Evolutionary conservation across 1,140 invertebrate genomes (phyloP).

Genomic region (Drosophila sturtevanti): DNA sequence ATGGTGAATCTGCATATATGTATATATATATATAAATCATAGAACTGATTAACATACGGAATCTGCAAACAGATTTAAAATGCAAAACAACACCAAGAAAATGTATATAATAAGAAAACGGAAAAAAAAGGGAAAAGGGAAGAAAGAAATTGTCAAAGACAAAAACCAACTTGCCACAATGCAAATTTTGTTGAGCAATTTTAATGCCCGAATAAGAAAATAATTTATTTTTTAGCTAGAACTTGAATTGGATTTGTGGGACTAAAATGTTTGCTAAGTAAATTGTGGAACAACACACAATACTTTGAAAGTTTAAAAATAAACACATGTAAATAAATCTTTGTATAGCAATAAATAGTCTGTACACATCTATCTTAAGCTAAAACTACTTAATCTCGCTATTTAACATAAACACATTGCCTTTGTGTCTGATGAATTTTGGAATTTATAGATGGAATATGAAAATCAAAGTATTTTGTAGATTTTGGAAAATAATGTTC

Average conservation of each 20-base stretch:
- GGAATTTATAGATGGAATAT: too few species aligned
- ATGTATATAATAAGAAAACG: not conserved
- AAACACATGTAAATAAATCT: not conserved
- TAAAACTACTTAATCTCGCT: too few species aligned
- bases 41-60: conserved; percentile 43
- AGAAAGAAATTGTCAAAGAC: conserved; percentile 11
- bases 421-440: too few species aligned
- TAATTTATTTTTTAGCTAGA: not conserved
- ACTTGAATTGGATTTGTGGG: not conserved
- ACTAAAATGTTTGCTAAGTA: not conserved
- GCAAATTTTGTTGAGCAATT: conserved; percentile 43
- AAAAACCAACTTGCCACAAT: conserved; percentile 16
- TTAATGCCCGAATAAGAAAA: not conserved
- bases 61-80: conserved; percentile 26
- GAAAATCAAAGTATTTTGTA: too few species aligned
- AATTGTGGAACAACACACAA: not conserved
- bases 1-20: conserved; percentile 29
- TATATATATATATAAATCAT: conserved; percentile 46
- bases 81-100: conserved; percentile 17
- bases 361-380: not conserved
- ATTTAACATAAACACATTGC: too few species aligned
- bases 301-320: not conserved
- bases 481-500: too few species aligned
- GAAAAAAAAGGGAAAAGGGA: not conserved
- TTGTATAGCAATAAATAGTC: not conserved